Conservation (phyloP, 2,113 vertebrate species). For the Rynchops niger region DNA sequence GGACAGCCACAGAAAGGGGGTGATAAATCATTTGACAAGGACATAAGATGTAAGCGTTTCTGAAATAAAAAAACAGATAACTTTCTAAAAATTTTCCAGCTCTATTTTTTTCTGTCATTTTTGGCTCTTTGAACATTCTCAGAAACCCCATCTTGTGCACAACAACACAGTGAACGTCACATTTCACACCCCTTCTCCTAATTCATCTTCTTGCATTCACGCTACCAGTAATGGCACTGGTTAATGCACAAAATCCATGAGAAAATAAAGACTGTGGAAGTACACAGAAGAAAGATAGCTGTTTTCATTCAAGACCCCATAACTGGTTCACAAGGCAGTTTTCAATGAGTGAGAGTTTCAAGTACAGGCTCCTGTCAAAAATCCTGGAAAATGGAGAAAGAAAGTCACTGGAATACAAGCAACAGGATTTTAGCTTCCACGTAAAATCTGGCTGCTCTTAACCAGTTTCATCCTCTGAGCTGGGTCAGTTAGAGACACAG, state of each 20-base stretch:
- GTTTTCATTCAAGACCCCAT: neutral
- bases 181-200: neutral
- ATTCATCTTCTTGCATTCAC: neutral
- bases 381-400: neutral
- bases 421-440: neutral
- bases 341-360: neutral
- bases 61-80: neutral
- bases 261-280: neutral
- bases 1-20: conserved; percentile 7
- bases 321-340: neutral
- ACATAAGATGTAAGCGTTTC: conserved; percentile 19
- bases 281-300: neutral
- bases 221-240: neutral
- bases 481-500: neutral
- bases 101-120: neutral
- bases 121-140: neutral
- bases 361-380: neutral
- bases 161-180: neutral
- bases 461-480: neutral
- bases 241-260: neutral
- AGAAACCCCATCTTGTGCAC: neutral
- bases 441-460: neutral
- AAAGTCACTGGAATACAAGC: neutral
- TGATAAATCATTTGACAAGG: conserved; percentile 61
- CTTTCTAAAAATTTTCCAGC: neutral